Conservation (phyloP, 2,888 invertebrate species). For the Alsophila aescularia region DNA sequence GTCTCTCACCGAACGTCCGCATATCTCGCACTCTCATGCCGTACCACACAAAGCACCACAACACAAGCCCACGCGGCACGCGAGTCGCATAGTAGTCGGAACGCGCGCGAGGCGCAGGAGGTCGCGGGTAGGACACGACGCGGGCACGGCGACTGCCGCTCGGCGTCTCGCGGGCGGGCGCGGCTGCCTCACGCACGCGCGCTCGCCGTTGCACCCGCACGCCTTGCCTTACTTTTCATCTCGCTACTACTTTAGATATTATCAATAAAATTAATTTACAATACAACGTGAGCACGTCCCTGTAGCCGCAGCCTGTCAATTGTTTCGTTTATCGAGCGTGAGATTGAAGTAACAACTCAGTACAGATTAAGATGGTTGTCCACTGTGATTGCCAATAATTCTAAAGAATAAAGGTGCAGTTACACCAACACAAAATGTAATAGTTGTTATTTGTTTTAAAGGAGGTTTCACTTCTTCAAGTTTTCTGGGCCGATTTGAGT, state of each 20-base stretch:
- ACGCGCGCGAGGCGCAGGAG: slow-evolving; percentile 51
- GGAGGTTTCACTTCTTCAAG: no score
- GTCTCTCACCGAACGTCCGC: slow-evolving; percentile 80
- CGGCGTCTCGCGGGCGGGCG: slow-evolving; percentile 57
- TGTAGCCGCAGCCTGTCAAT: slow-evolving; percentile 64
- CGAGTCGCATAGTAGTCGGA: slow-evolving; percentile 68
- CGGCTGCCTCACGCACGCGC: slow-evolving; percentile 71
- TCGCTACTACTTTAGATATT: slow-evolving; percentile 79
- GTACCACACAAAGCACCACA: slow-evolving; percentile 82
- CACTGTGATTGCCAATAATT: no score
- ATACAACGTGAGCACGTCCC: slow-evolving; percentile 71
- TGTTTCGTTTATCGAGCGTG: slow-evolving; percentile 53
- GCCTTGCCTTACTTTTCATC: slow-evolving; percentile 49
- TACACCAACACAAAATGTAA: no score
- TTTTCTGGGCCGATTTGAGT: no score
- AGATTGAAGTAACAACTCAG: slow-evolving; percentile 39
- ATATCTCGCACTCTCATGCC: slow-evolving; percentile 79
- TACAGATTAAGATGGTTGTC: not conserved
- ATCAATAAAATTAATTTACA: slow-evolving; percentile 83
- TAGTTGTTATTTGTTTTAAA: no score
- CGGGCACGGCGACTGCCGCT: slow-evolving; percentile 42
- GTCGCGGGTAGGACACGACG: slow-evolving; percentile 50
- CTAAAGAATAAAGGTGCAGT: no score
- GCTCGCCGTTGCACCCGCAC: slow-evolving; percentile 4
- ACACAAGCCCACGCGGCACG: slow-evolving; percentile 75